Evolutionary conservation across 92 coral and sea anemone genomes (phyloP).

Genomic region (Umimayanthus kanabou): DNA sequence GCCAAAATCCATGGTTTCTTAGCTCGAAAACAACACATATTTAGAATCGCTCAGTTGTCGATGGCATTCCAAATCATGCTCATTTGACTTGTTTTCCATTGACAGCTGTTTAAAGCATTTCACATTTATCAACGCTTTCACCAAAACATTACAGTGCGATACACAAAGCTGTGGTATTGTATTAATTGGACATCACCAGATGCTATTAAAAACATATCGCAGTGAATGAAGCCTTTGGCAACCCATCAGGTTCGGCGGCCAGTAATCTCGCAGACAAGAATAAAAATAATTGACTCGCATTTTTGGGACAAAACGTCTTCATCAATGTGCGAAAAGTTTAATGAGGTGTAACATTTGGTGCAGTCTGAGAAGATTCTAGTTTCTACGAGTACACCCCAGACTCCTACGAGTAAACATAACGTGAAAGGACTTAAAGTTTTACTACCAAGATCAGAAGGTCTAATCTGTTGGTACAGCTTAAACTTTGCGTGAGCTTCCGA

Average conservation of each 20-base stretch:
- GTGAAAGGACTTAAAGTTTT: background rate
- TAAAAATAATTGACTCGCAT: background rate
- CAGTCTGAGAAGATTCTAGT: background rate
- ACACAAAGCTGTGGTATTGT: conserved; percentile 4
- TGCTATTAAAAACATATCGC: conserved; percentile 32
- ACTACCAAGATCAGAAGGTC: background rate
- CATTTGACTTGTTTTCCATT: background rate
- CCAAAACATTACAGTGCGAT: conserved; percentile 12
- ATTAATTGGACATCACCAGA: conserved; percentile 23
- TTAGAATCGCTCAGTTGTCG: conserved; percentile 4
- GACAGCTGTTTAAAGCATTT: conserved; percentile 39
- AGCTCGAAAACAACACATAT: background rate
- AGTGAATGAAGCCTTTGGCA: background rate
- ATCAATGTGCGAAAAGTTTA: background rate
- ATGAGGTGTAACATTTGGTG: conserved; percentile 12
- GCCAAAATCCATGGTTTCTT: background rate
- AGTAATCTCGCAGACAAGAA: conserved; percentile 8
- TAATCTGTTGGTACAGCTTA: background rate
- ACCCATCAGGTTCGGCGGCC: background rate
- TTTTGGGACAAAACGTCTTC: conserved; percentile 2
- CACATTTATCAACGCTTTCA: conserved; percentile 19
- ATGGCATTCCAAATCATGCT: conserved; percentile 16
- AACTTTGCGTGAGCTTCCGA: background rate
- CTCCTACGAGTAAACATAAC: background rate
- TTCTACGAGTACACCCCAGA: background rate